A percentile compares a stretch with the other conserved stretches of the same genome.
Conservation (phyloP, 2,888 invertebrate genomes). For the Acleris sparsana region DNA sequence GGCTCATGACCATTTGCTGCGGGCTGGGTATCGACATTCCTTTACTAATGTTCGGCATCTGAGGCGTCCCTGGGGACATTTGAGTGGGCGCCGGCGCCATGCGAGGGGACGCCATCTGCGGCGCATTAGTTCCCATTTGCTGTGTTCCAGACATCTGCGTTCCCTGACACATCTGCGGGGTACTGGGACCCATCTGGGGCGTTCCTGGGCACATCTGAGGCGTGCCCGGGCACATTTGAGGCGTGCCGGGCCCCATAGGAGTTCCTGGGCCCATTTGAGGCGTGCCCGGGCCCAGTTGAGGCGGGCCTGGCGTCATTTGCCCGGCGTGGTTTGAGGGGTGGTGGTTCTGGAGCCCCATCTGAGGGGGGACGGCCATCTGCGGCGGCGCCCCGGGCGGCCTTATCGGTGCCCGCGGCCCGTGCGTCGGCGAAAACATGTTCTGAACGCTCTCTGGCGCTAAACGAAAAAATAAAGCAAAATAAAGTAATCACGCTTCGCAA, state of each 20-base stretch:
- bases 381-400: constrained; percentile 66
- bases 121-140: constrained; percentile 59
- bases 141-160: constrained; percentile 60
- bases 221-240: constrained; percentile 44
- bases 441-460: constrained; percentile 78
- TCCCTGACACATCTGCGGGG: constrained; percentile 57
- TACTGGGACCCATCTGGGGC: constrained; percentile 48
- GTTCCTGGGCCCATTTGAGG: constrained; percentile 44
- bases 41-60: constrained; percentile 71
- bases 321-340: constrained; percentile 40
- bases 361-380: constrained; percentile 48
- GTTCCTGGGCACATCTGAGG: constrained; percentile 44
- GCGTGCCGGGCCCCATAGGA: constrained; percentile 48
- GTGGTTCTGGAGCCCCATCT: constrained; percentile 58
- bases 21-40: constrained; percentile 71
- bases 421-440: constrained; percentile 75
- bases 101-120: constrained; percentile 73
- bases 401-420: constrained; percentile 66
- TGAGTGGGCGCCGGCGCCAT: constrained; percentile 73
- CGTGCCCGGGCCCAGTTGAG: constrained; percentile 38
- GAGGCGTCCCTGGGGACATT: constrained; percentile 76
- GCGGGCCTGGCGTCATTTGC: constrained; percentile 42
- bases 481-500: constrained; percentile 63
- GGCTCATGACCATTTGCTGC: constrained; percentile 70
- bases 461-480: constrained; percentile 65